These are phyloP conservation scores for Cryptoprocta ferox DNA, from an alignment of 2,797 vertebrate species.

Conservation along the genomic window DNA sequence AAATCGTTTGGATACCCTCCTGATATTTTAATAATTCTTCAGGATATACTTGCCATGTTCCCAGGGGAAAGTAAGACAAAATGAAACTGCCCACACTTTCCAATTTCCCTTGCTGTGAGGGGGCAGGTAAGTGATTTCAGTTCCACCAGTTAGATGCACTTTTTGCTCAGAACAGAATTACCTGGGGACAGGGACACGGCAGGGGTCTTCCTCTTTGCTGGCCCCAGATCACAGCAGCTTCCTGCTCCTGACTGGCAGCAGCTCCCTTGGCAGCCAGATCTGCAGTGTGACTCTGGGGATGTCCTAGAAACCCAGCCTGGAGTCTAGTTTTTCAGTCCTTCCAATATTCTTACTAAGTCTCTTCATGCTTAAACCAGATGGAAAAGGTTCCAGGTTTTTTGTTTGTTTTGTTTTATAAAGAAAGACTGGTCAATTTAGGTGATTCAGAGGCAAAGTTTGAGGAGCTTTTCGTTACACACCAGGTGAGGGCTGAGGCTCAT, in stretches of 20 bases:
- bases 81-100: neutral
- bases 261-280: neutral
- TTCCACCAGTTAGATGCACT: neutral
- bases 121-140: neutral
- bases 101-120: neutral
- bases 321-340: neutral
- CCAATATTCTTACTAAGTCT: neutral
- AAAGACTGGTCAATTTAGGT: neutral
- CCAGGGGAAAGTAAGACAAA: neutral
- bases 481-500: neutral
- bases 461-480: neutral
- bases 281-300: neutral
- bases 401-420: neutral
- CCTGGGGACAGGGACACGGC: neutral
- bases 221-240: neutral
- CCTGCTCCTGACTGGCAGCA: neutral
- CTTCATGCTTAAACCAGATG: neutral
- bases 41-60: neutral
- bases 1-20: neutral
- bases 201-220: neutral
- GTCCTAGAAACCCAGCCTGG: neutral
- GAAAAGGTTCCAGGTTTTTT: neutral
- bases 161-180: neutral
- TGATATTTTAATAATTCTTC: neutral
- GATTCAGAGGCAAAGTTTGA: neutral